A percentile compares a stretch with the other conserved stretches of the same genome.
Evolutionary conservation across 1,140 invertebrate genomes (phyloP).

Genomic region (Zophobas atratus): DNA sequence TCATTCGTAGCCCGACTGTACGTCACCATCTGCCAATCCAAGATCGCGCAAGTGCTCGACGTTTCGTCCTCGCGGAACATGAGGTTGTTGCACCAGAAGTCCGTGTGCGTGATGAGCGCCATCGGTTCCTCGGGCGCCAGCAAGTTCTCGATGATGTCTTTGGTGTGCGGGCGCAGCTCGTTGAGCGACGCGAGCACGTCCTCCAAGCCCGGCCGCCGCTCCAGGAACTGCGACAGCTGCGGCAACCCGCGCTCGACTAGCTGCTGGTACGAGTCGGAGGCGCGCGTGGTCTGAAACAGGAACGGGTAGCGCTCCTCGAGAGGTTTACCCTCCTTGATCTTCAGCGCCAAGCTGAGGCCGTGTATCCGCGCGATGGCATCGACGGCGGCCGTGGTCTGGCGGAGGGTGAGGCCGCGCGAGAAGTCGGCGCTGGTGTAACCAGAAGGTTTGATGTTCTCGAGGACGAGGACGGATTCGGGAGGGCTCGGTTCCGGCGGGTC

Average conservation of each 20-base stretch:
- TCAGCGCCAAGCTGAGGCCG: constrained; percentile 78
- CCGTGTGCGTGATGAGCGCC: constrained; percentile 82
- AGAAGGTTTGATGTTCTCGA: constrained; percentile 73
- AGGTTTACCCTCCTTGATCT: constrained; percentile 74
- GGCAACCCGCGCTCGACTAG: constrained; percentile 82
- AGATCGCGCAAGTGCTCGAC: constrained; percentile 73
- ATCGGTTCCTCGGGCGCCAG: constrained; percentile 78
- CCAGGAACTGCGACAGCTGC: constrained; percentile 79
- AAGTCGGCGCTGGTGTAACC: constrained; percentile 76
- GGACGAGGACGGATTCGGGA: constrained; percentile 76
- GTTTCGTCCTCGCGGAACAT: constrained; percentile 74
- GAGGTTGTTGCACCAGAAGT: constrained; percentile 88
- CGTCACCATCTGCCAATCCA: constrained; percentile 90
- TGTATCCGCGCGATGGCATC: constrained; percentile 80
- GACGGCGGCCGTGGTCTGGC: constrained; percentile 77
- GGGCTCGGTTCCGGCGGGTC: constrained; percentile 71
- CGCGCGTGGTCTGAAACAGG: constrained; percentile 81
- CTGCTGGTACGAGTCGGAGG: constrained; percentile 84
- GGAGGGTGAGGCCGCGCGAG: constrained; percentile 77
- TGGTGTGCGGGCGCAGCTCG: constrained; percentile 73
- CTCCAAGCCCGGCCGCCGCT: constrained; percentile 75
- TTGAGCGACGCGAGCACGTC: constrained; percentile 71
- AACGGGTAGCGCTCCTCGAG: constrained; percentile 80
- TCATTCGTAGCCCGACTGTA: constrained; percentile 85
- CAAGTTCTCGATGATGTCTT: constrained; percentile 76